Percentiles rank a stretch among this genome's conserved stretches.
phyloP scores from a whole-genome alignment of 2,113 vertebrate species.

The Grantiella picta region DNA sequence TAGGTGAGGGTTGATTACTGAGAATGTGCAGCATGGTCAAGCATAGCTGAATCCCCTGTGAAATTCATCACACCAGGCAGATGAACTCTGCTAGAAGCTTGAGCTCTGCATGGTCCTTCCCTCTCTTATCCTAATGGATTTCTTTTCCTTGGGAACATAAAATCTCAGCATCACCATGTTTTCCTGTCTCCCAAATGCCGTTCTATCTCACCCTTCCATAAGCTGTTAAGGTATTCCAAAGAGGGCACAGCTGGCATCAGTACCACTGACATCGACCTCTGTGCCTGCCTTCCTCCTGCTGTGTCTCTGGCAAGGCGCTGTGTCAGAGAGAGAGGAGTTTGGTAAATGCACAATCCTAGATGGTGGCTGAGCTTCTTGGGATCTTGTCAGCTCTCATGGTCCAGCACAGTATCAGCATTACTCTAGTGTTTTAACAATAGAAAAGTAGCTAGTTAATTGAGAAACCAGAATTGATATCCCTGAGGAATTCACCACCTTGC shows the following conservation, averaged over 20 bases:
- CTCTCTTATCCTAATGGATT: background rate
- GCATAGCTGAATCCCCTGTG: background rate
- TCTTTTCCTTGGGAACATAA: background rate
- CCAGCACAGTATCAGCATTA: background rate
- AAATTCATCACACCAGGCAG: background rate
- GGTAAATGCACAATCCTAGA: background rate
- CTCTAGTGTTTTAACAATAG: background rate
- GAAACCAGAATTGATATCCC: conserved; percentile 39
- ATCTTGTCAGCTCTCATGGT: background rate
- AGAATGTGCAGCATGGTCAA: background rate
- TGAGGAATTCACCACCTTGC: conserved; percentile 39
- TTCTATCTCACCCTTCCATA: background rate
- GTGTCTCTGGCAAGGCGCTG: background rate
- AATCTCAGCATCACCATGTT: background rate
- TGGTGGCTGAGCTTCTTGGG: background rate
- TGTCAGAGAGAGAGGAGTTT: background rate
- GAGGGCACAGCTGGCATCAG: background rate
- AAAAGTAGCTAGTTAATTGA: conserved; percentile 26
- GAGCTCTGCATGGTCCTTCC: background rate
- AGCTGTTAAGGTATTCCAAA: background rate
- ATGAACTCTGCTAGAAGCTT: background rate
- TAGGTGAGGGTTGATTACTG: background rate
- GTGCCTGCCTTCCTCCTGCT: background rate
- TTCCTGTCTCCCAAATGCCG: background rate
- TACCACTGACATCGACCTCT: background rate